Evolutionary conservation across 2,888 invertebrate genomes (phyloP).

Genomic region (Entomobrya multifasciata): DNA sequence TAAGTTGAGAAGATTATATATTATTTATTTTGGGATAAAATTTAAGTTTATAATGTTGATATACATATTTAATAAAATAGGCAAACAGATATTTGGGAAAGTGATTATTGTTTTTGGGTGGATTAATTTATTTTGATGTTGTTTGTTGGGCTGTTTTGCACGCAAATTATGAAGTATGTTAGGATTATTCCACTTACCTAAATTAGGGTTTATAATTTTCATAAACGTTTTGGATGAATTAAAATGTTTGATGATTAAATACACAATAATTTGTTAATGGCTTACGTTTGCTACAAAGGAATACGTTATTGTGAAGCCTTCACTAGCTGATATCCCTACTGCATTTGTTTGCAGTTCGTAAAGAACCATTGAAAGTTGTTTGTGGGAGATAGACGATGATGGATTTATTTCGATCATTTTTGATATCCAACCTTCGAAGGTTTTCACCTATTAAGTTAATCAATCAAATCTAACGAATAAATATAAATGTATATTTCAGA

Average conservation of each 20-base stretch:
- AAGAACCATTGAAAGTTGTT: conserved; percentile 11
- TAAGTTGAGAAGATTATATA: no score
- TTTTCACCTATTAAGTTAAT: neutral
- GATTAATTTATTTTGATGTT: neutral
- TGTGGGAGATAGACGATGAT: neutral
- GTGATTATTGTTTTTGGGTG: neutral
- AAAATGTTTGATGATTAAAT: neutral
- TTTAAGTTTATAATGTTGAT: no score
- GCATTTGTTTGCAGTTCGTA: conserved; percentile 40
- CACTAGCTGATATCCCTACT: conserved; percentile 2
- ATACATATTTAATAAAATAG: no score
- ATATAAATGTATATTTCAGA: neutral
- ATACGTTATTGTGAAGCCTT: conserved; percentile 38
- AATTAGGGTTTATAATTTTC: neutral
- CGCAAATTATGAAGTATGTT: conserved; percentile 51
- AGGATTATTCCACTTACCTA: conserved; percentile 35
- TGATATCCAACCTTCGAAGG: conserved; percentile 33
- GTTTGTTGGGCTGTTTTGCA: conserved; percentile 9
- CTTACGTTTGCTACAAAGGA: conserved; percentile 42
- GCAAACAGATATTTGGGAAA: no score
- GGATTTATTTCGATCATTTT: neutral
- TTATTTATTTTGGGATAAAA: no score
- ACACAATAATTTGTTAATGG: neutral
- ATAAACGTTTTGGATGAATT: neutral
- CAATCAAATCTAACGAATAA: neutral